Evolutionary conservation across 2,888 invertebrate species (phyloP), one percentile per base, ranked within the genome.

Genomic region (Lasius fuliginosus): DNA sequence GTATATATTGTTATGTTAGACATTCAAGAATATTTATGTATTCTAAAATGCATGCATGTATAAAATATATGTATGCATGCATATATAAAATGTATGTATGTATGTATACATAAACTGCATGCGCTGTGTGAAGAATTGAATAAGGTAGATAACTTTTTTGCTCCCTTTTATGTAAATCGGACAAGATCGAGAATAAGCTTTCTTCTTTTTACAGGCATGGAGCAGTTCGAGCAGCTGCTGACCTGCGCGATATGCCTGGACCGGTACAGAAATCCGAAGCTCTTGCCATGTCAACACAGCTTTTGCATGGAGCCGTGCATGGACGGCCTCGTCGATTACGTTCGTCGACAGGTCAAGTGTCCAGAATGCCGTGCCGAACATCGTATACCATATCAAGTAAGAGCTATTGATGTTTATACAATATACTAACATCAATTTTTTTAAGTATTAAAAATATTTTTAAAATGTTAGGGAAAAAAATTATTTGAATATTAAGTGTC

Each of bases 231-330:
- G 95, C 99, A 99, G 95, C 96, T 99, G 95, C 96, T 99, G 94
- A 99, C 99, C 91, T 99, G 99, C 96, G 98, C 99, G 95, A 99
- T 99, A 94, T 99, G 99, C 95, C 96, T 99, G 95, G 99, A 99
- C 96, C 97, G 99, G 94, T 99, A 98, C 96, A 96, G 98, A 93
- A 98, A 98, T 95, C 99, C 99, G n/a, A 99, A 99, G 96, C 96
- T 99, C 94, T 95, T 99, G 94, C 99, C 99, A 97, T 99, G 99
- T 95, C 99, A 99, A 96, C 99, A 99, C 97, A 99, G 99, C 93
- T 99, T 99, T 95, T 99, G 99, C 95, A 98, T 99, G 98, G 98
- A 99, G 94, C 99, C 99, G 79, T 99, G 99, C 95, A 98, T 99
- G 97, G 99, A 99, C 95, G 98, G 99, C 89, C 96, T 99, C 74